phyloP scores from a whole-genome alignment of 2,888 invertebrate species.

The Aproaerema taeniolella region DNA sequence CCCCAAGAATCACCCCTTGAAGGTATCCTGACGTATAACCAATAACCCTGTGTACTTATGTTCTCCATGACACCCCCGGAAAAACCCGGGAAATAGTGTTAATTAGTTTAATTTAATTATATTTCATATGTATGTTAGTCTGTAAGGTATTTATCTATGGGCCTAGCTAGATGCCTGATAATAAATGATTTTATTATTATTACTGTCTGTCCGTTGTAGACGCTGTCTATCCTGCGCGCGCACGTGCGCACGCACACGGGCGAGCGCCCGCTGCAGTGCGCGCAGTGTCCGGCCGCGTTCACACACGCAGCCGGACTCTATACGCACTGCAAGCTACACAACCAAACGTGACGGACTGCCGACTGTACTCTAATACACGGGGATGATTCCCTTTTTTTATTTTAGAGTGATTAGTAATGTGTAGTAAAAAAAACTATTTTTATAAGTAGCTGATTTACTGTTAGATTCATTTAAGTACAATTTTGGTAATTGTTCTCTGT shows the following conservation, averaged over 20 bases:
- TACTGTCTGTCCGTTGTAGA: conserved; percentile 28
- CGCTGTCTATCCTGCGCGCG: conserved; percentile 40
- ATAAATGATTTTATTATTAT: no score
- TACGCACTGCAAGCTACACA: conserved; percentile 60
- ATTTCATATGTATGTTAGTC: neutral
- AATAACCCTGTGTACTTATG: neutral
- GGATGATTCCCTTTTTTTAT: no score
- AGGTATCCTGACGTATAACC: neutral
- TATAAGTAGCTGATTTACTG: no score
- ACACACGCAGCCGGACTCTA: conserved; percentile 56
- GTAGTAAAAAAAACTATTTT: no score
- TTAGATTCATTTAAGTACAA: no score
- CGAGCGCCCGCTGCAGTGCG: conserved; percentile 49
- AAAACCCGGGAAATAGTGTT: neutral
- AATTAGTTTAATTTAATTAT: neutral
- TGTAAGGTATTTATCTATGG: no score
- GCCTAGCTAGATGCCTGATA: no score
- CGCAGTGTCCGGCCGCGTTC: conserved; percentile 47
- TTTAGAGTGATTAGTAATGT: no score
- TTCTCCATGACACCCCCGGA: neutral
- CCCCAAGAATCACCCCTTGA: no score
- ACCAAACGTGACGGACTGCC: no score
- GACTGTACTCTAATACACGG: no score
- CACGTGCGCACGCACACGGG: conserved; percentile 64
- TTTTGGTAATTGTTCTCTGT: no score